Percentiles rank a stretch among this genome's conserved stretches.
Conservation (phyloP, 2,888 invertebrate genomes). For the Coenonympha arcania region DNA sequence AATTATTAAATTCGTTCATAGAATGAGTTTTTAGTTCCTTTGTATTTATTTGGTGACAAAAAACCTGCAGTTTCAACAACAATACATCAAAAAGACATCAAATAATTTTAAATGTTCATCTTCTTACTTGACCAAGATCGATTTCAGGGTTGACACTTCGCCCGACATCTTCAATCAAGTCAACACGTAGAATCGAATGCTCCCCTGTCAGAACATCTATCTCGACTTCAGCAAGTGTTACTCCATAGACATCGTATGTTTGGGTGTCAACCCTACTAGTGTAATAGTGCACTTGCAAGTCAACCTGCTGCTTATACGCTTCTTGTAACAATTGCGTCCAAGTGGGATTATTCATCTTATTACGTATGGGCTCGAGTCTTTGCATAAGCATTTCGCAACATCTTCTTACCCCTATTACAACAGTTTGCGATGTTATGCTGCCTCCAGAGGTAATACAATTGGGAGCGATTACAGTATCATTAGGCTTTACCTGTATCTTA, state of each 20-base stretch:
- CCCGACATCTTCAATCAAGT: conserved; percentile 79
- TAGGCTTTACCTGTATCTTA: conserved; percentile 74
- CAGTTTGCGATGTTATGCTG: conserved; percentile 76
- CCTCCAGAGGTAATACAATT: conserved; percentile 76
- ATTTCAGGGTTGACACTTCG: conserved; percentile 77
- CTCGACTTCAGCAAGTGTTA: conserved; percentile 78
- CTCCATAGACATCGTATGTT: conserved; percentile 66
- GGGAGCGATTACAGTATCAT: conserved; percentile 67
- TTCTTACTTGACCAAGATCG: conserved; percentile 78
- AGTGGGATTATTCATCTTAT: conserved; percentile 55
- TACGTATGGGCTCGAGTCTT: conserved; percentile 61
- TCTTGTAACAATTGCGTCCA: conserved; percentile 70
- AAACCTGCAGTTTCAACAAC: no score
- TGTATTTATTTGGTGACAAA: no score
- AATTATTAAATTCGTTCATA: no score
- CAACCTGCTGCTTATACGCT: conserved; percentile 54
- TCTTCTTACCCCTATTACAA: conserved; percentile 69
- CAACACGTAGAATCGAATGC: conserved; percentile 75
- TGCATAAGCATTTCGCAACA: conserved; percentile 62
- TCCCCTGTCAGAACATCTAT: conserved; percentile 83
- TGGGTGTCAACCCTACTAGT: conserved; percentile 43
- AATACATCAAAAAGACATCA: no score
- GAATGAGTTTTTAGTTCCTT: no score
- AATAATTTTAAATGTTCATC: no score
- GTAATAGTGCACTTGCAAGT: conserved; percentile 50